A percentile compares a stretch with the other conserved stretches of the same genome.
phyloP scores from a whole-genome alignment of 2,888 invertebrate genomes.

The Tridacna gigas region DNA sequence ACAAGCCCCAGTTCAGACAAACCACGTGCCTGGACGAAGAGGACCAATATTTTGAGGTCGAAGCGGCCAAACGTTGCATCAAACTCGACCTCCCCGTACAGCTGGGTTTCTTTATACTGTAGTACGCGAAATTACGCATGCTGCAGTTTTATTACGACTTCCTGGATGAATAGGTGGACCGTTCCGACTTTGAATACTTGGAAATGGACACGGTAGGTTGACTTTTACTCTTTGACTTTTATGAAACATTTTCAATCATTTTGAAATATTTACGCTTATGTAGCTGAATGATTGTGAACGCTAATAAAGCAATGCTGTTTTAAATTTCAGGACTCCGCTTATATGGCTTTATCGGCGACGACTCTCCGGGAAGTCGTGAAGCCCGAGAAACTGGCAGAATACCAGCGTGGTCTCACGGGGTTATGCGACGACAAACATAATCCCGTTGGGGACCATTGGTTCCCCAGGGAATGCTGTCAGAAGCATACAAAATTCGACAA shows the following conservation, averaged over 20 bases:
- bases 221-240: no score
- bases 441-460: constrained; percentile 35
- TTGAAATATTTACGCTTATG: no score
- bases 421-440: constrained; percentile 42
- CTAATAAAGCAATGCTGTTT: background rate
- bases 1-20: constrained; percentile 4
- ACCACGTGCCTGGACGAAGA: constrained; percentile 17
- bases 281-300: background rate
- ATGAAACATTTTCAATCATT: no score
- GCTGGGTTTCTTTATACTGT: constrained; percentile 13
- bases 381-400: constrained; percentile 29
- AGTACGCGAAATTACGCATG: constrained; percentile 22
- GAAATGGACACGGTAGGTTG: constrained; percentile 16
- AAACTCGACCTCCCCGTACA: constrained; percentile 19
- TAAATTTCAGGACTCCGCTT: constrained; percentile 34
- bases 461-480: constrained; percentile 40
- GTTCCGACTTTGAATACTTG: constrained; percentile 19
- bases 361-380: constrained; percentile 27
- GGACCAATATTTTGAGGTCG: constrained; percentile 27
- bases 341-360: constrained; percentile 34
- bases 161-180: constrained; percentile 17
- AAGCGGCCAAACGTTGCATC: constrained; percentile 18
- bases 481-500: constrained; percentile 45
- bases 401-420: constrained; percentile 41
- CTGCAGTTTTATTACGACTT: constrained; percentile 29